These are phyloP conservation scores for Digitonthophagus gazella DNA, from an alignment of 2,888 invertebrate genomes.

Conservation along the genomic window DNA sequence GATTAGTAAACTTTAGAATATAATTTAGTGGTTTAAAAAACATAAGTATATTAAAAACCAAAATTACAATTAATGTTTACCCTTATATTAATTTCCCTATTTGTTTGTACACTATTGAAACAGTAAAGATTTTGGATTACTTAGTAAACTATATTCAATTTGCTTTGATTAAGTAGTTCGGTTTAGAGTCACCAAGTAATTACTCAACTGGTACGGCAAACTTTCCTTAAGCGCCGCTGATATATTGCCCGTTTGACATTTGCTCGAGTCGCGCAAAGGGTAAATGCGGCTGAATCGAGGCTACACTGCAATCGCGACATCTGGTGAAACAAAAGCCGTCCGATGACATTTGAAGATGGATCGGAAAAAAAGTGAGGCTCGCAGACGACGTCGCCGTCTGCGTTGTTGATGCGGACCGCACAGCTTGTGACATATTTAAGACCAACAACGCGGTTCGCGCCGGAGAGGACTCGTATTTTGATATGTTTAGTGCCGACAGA, in stretches of 20 bases:
- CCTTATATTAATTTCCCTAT: too few species aligned
- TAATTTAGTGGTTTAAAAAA: too few species aligned
- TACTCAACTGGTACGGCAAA: not conserved
- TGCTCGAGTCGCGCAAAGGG: not conserved
- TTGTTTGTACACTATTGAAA: too few species aligned
- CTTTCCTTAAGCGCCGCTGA: not conserved
- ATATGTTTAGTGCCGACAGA: conserved; percentile 20
- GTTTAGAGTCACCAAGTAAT: not conserved
- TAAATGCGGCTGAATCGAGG: conserved; percentile 5
- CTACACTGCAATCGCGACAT: conserved; percentile 7
- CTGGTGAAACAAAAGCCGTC: conserved; percentile 10
- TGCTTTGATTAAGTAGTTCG: too few species aligned
- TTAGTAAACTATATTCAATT: too few species aligned
- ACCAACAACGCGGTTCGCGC: not conserved
- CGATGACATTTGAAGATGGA: conserved; percentile 13
- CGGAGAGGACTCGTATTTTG: not conserved
- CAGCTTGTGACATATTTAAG: not conserved
- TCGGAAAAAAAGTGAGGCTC: not conserved
- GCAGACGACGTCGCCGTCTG: not conserved
- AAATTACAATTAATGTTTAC: too few species aligned
- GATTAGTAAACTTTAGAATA: too few species aligned
- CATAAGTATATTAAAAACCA: too few species aligned
- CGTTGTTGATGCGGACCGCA: not conserved
- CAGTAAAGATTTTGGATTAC: too few species aligned
- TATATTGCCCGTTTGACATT: not conserved